A percentile compares a stretch with the other conserved stretches of the same genome.
Evolutionary conservation across 2,113 vertebrate genomes (phyloP).

Genomic region (Datnioides undecimradiatus): DNA sequence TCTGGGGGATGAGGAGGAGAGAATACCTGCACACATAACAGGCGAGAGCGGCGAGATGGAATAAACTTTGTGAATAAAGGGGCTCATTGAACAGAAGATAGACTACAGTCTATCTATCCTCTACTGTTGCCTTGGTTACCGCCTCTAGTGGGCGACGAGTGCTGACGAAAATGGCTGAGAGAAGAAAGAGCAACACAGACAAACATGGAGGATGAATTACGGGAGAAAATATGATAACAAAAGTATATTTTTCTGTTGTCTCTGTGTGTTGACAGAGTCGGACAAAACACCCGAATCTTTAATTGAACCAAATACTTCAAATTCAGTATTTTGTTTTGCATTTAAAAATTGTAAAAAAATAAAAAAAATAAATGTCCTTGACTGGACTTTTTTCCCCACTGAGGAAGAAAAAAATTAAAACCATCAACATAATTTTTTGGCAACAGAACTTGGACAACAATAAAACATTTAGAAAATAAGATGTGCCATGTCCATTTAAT

Average conservation of each 20-base stretch:
- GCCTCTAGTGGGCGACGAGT: conserved; percentile 46
- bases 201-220: conserved; percentile 30
- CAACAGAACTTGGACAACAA: background rate
- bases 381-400: background rate
- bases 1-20: conserved; percentile 17
- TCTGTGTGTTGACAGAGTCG: background rate
- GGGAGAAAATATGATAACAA: conserved; percentile 12
- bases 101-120: conserved; percentile 40
- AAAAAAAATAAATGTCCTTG: too few relatives aligned
- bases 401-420: background rate
- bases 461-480: background rate
- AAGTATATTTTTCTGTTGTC: background rate
- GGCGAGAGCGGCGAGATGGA: conserved; percentile 28
- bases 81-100: conserved; percentile 43
- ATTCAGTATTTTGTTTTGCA: background rate
- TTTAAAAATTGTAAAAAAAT: background rate
- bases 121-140: conserved; percentile 71
- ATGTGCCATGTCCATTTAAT: too few relatives aligned
- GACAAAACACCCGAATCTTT: background rate
- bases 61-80: conserved; percentile 55
- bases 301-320: background rate
- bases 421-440: background rate
- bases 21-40: conserved; percentile 20
- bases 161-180: conserved; percentile 36
- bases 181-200: conserved; percentile 16